Evolutionary conservation across 2,113 vertebrate genomes (phyloP).

Genomic region (Limanda limanda): DNA sequence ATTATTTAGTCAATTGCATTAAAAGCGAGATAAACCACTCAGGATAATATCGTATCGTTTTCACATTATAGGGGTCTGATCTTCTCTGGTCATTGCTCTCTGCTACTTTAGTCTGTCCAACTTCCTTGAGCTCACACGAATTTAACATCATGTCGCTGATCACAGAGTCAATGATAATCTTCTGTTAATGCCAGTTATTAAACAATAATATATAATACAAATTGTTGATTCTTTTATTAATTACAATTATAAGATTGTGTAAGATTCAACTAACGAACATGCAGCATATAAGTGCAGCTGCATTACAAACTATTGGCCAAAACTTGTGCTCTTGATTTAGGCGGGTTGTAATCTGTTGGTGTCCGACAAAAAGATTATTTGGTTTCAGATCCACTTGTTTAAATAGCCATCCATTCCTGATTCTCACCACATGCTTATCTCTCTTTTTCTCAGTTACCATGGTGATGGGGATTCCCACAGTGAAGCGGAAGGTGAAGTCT

Average conservation of each 20-base stretch:
- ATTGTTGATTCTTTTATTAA: neutral
- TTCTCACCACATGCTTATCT: slow-evolving; percentile 8
- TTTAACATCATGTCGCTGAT: too few species aligned
- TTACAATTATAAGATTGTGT: neutral
- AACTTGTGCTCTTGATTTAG: slow-evolving; percentile 18
- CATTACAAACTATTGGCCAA: slow-evolving; percentile 11
- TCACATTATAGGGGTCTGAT: too few species aligned
- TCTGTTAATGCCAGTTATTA: too few species aligned
- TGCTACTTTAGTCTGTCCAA: too few species aligned
- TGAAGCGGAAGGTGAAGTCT: slow-evolving; percentile 98
- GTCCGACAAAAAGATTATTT: slow-evolving; percentile 18
- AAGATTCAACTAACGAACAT: neutral
- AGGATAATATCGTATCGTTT: too few species aligned
- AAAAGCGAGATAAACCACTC: too few species aligned
- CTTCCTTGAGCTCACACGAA: too few species aligned
- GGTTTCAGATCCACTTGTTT: slow-evolving; percentile 22
- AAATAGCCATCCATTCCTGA: neutral
- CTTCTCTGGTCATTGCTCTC: too few species aligned
- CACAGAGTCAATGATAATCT: too few species aligned
- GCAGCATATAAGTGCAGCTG: neutral
- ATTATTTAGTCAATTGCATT: too few species aligned
- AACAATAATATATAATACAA: too few species aligned
- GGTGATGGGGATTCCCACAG: slow-evolving; percentile 99
- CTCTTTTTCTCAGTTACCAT: slow-evolving; percentile 89
- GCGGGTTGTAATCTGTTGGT: slow-evolving; percentile 29